These are phyloP conservation scores for Andrena hattorfiana DNA, from an alignment of 2,888 invertebrate species.

Conservation along the genomic window DNA sequence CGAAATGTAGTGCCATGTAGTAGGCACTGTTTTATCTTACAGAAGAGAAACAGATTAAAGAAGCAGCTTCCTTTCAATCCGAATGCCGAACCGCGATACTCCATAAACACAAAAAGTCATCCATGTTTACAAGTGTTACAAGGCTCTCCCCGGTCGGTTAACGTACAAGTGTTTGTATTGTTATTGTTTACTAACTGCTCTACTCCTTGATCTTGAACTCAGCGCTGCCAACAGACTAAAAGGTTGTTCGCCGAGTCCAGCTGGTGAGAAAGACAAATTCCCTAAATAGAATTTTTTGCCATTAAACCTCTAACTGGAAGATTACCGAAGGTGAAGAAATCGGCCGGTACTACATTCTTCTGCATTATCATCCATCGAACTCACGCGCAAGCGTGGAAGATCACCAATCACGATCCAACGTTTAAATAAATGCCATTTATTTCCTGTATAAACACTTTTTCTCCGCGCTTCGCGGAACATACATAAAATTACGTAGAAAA, in stretches of 20 bases:
- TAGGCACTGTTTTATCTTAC: not conserved
- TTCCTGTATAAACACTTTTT: no score
- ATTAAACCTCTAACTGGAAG: not conserved
- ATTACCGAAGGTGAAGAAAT: no score
- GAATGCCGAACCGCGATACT: conserved; percentile 9
- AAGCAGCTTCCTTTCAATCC: conserved; percentile 4
- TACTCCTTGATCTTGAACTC: conserved; percentile 35
- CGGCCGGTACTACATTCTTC: no score
- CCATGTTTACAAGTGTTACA: conserved; percentile 20
- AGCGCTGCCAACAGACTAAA: conserved; percentile 26
- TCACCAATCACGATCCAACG: no score
- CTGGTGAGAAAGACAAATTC: conserved; percentile 1
- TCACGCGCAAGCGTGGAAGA: no score
- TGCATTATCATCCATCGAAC: no score
- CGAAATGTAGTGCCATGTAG: not conserved
- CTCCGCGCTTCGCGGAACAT: not conserved
- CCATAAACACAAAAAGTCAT: conserved; percentile 1
- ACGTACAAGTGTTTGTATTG: conserved; percentile 10
- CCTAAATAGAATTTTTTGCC: not conserved
- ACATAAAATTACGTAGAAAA: not conserved
- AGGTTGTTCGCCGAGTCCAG: not conserved
- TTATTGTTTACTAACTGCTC: conserved; percentile 51
- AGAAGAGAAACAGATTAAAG: not conserved
- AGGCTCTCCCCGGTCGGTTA: conserved; percentile 13
- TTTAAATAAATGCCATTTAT: no score